These are phyloP conservation scores for Anticlea derivata DNA, from an alignment of 2,888 invertebrate genomes.

Conservation along the genomic window DNA sequence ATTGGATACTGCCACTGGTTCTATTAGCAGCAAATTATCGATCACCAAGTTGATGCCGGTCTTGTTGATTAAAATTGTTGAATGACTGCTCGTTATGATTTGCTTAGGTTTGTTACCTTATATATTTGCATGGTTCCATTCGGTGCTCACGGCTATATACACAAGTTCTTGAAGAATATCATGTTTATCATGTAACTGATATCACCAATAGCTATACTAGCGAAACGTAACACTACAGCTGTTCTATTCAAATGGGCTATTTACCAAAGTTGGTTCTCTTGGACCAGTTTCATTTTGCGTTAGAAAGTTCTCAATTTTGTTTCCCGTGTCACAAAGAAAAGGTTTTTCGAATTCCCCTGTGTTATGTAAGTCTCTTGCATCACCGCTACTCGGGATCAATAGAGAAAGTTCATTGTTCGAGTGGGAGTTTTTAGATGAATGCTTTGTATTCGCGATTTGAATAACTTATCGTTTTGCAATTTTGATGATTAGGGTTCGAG, in stretches of 20 bases:
- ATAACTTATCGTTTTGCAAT: conserved; percentile 7
- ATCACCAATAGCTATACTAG: conserved; percentile 3
- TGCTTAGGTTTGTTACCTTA: background rate
- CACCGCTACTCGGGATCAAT: conserved; percentile 31
- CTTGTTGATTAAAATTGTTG: background rate
- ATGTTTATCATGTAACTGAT: conserved; percentile 24
- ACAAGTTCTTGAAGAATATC: conserved; percentile 25
- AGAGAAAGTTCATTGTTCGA: conserved; percentile 41
- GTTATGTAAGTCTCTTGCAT: conserved; percentile 30
- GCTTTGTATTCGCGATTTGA: conserved; percentile 8
- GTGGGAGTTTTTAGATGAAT: conserved; percentile 36
- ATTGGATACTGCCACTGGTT: conserved; percentile 8
- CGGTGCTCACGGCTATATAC: conserved; percentile 9
- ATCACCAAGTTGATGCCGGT: background rate
- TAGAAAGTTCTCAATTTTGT: conserved; percentile 20
- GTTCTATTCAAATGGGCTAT: background rate
- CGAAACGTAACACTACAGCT: background rate
- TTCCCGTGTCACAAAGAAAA: conserved; percentile 15
- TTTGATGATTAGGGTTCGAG: conserved; percentile 1
- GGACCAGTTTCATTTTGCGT: background rate
- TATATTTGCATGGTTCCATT: conserved; percentile 16
- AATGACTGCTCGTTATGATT: background rate
- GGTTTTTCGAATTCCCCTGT: conserved; percentile 15
- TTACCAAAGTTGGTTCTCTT: background rate
- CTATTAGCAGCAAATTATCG: conserved; percentile 1